Evolutionary conservation across 2,888 invertebrate species (phyloP).

Genomic region (Salticus scenicus): DNA sequence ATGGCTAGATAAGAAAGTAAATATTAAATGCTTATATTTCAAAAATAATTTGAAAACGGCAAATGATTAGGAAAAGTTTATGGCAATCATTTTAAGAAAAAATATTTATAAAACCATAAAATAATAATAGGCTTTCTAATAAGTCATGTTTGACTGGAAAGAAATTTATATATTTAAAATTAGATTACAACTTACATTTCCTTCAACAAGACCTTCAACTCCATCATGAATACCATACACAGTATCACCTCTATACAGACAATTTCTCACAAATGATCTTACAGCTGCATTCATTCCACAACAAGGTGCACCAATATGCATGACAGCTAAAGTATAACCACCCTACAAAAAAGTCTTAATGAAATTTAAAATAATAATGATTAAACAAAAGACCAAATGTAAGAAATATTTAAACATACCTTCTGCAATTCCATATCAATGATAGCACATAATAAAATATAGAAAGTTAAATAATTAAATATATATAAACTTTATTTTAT

Average conservation of each 20-base stretch:
- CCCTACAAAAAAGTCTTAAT: conserved; percentile 71
- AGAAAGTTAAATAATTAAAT: neutral
- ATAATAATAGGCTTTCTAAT: too few relatives aligned
- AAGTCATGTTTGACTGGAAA: too few relatives aligned
- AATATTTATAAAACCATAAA: too few relatives aligned
- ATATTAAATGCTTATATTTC: too few relatives aligned
- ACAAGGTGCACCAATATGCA: conserved; percentile 98
- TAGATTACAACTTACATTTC: conserved; percentile 82
- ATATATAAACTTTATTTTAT: neutral
- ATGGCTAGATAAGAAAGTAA: too few relatives aligned
- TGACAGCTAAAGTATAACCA: conserved; percentile 89
- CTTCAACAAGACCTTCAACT: conserved; percentile 93
- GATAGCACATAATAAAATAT: neutral
- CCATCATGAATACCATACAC: conserved; percentile 96
- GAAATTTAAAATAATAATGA: neutral
- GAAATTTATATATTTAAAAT: too few relatives aligned
- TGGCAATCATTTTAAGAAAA: too few relatives aligned
- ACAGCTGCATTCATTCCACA: conserved; percentile 99
- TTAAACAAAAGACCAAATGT: neutral
- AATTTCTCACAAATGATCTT: conserved; percentile 95
- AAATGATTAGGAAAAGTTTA: too few relatives aligned
- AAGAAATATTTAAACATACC: conserved; percentile 29
- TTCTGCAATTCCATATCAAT: conserved; percentile 36
- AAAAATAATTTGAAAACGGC: too few relatives aligned
- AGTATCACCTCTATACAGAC: conserved; percentile 94